phyloP scores from a whole-genome alignment of 2,113 vertebrate species.

The Passer domesticus region DNA sequence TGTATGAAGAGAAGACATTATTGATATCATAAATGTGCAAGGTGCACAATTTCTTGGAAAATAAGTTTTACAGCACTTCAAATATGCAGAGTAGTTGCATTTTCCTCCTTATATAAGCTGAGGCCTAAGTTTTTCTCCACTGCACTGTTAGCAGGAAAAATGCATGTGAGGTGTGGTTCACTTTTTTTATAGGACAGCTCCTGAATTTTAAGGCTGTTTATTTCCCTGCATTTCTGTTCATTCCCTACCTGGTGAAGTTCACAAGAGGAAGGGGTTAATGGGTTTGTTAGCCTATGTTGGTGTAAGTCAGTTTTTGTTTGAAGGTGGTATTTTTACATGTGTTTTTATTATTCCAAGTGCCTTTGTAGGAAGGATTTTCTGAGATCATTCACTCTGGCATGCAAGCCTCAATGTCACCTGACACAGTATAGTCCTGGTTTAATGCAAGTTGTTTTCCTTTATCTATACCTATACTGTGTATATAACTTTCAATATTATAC shows the following conservation, averaged over 20 bases:
- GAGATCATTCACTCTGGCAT: not conserved
- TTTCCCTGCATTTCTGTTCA: not conserved
- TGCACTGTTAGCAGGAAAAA: not conserved
- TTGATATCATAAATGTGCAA: not conserved
- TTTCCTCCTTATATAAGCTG: not conserved
- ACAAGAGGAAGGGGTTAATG: not conserved
- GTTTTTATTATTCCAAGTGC: not conserved
- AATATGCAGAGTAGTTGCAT: not conserved
- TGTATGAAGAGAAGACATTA: not conserved
- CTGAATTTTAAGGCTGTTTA: not conserved
- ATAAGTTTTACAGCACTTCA: not conserved
- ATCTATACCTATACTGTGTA: not conserved
- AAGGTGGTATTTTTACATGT: not conserved
- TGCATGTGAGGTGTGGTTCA: not conserved
- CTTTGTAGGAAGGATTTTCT: not conserved
- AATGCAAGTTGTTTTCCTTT: not conserved
- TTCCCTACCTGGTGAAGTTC: not conserved
- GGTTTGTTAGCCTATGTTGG: rapidly evolving
- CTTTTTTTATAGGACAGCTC: not conserved
- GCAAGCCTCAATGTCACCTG: not conserved
- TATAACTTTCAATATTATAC: not conserved
- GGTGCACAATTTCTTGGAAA: not conserved
- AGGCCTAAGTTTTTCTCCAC: not conserved
- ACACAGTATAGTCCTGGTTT: not conserved
- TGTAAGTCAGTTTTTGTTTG: not conserved